Conservation (phyloP, 2,113 vertebrate species). For the Macrotus californicus region DNA sequence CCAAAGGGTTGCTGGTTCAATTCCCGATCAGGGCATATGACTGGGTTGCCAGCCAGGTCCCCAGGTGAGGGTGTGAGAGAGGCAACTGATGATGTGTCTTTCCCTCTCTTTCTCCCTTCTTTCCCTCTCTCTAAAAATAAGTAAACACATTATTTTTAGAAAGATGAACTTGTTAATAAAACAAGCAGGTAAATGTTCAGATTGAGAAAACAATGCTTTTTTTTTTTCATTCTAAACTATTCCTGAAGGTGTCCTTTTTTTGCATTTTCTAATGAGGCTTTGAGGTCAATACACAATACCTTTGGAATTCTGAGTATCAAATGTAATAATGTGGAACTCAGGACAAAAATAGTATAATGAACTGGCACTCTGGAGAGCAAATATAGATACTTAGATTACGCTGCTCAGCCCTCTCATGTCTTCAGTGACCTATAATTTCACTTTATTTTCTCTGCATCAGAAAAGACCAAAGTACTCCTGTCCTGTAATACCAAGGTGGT, state of each 20-base stretch:
- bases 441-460: slow-evolving; percentile 5
- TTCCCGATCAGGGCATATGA: too few relatives aligned
- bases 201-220: neutral
- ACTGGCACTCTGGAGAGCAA: neutral
- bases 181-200: neutral
- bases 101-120: too few relatives aligned
- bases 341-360: slow-evolving; percentile 35
- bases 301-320: slow-evolving; percentile 20
- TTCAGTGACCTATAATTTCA: slow-evolving; percentile 10
- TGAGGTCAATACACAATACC: neutral
- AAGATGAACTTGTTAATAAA: neutral
- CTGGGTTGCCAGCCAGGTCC: too few relatives aligned
- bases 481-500: neutral
- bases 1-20: too few relatives aligned
- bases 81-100: too few relatives aligned
- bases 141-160: too few relatives aligned
- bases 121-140: too few relatives aligned
- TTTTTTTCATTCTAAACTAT: neutral
- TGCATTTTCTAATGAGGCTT: neutral
- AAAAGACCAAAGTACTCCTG: neutral
- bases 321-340: slow-evolving; percentile 25
- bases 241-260: neutral
- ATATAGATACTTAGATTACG: neutral
- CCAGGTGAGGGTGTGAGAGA: too few relatives aligned
- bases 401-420: neutral